phyloP scores from a whole-genome alignment of 2,113 vertebrate species.

The Myxocyprinus asiaticus region DNA sequence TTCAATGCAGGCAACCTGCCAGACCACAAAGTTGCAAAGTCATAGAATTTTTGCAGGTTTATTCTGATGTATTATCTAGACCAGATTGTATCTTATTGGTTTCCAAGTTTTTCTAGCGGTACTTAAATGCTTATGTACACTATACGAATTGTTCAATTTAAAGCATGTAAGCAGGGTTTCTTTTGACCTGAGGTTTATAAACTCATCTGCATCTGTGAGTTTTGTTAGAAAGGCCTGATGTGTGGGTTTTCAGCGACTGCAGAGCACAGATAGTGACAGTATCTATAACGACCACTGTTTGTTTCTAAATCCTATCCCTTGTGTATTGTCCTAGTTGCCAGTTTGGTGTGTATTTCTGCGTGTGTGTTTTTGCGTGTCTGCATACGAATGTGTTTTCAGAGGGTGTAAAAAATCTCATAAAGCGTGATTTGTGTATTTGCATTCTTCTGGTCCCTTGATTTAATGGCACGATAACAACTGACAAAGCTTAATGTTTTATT shows the following conservation, averaged over 20 bases:
- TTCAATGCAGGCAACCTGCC: not conserved
- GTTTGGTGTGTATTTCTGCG: conserved; percentile 9
- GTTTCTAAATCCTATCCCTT: conserved; percentile 48
- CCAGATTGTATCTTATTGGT: not conserved
- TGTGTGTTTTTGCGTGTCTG: not conserved
- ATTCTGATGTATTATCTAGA: not conserved
- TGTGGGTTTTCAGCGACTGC: not conserved
- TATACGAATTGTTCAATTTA: not conserved
- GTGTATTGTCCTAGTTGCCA: conserved; percentile 18
- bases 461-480: not conserved
- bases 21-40: not conserved
- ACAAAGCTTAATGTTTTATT: not conserved
- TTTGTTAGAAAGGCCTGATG: not conserved
- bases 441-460: not conserved
- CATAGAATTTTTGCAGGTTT: not conserved
- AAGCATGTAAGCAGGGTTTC: not conserved
- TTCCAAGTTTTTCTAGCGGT: not conserved
- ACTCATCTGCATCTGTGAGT: not conserved
- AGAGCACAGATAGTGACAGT: conserved; percentile 28
- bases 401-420: not conserved
- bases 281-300: conserved; percentile 54
- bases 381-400: not conserved
- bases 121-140: conserved; percentile 1
- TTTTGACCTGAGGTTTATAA: not conserved
- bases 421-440: not conserved